Evolutionary conservation across 2,113 vertebrate species (phyloP).

Genomic region (Cromileptes altivelis): DNA sequence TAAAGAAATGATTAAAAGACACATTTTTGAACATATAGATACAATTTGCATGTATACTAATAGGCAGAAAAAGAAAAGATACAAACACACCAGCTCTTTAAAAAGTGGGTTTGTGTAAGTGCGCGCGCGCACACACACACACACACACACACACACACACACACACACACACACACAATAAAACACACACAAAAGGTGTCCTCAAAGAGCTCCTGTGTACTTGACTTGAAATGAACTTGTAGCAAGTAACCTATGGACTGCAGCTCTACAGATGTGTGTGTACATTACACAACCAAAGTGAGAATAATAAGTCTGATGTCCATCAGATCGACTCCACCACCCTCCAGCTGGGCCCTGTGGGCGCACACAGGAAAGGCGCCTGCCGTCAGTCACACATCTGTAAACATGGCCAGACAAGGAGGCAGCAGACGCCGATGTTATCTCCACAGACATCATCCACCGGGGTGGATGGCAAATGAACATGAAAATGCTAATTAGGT

Average conservation of each 20-base stretch:
- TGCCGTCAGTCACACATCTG: conserved; percentile 60
- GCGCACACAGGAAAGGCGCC: conserved; percentile 72
- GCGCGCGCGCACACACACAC: neutral
- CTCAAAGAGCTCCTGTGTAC: neutral
- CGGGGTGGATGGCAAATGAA: conserved; percentile 51
- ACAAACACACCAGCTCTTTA: neutral
- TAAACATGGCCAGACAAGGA: conserved; percentile 73
- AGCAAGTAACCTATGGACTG: neutral
- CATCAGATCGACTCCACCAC: conserved; percentile 32
- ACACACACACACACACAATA: neutral
- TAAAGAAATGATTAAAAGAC: neutral
- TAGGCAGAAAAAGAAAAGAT: neutral
- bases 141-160: neutral
- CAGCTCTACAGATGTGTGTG: neutral
- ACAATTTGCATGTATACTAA: neutral
- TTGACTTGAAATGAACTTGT: conserved; percentile 8
- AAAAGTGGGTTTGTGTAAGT: neutral
- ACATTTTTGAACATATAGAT: neutral
- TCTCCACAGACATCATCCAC: conserved; percentile 66
- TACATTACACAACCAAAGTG: conserved; percentile 15
- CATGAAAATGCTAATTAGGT: conserved; percentile 63
- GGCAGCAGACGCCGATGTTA: conserved; percentile 71
- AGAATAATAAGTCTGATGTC: conserved; percentile 35
- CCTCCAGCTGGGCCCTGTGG: conserved; percentile 41
- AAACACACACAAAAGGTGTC: neutral